Percentiles rank a stretch among this genome's conserved stretches.
Evolutionary conservation across 2,888 invertebrate genomes (phyloP).

Genomic region (Pammene aurita): DNA sequence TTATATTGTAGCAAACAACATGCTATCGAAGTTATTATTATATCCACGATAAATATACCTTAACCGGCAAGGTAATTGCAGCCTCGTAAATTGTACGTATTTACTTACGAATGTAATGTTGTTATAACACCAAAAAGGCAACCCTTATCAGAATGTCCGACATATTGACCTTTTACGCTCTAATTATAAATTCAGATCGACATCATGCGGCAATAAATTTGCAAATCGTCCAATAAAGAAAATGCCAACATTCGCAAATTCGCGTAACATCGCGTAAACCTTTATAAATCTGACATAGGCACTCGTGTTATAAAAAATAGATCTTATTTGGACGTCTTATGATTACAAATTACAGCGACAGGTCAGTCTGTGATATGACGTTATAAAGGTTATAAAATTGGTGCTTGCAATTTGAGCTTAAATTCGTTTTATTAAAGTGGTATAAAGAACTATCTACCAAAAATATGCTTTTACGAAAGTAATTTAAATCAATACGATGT

Average conservation of each 20-base stretch:
- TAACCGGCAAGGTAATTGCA: too few relatives aligned
- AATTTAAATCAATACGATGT: conserved; percentile 24
- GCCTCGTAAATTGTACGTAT: neutral
- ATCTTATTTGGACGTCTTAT: neutral
- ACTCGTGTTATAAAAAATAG: neutral
- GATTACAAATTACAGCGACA: neutral
- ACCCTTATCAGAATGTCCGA: conserved; percentile 1
- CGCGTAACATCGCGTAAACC: neutral
- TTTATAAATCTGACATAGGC: neutral
- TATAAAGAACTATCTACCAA: neutral
- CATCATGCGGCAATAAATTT: conserved; percentile 20
- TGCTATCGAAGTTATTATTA: too few relatives aligned
- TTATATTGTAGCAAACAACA: too few relatives aligned
- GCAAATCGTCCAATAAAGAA: conserved; percentile 26
- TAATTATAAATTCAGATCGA: conserved; percentile 3
- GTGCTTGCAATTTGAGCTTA: neutral
- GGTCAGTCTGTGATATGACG: neutral
- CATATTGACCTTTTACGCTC: conserved; percentile 10
- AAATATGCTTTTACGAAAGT: conserved; percentile 18
- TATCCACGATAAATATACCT: too few relatives aligned
- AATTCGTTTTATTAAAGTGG: neutral
- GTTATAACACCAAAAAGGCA: neutral
- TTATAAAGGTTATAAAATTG: neutral
- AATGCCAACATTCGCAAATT: conserved; percentile 13
- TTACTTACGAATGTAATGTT: neutral